phyloP scores from a whole-genome alignment of 1,140 invertebrate genomes.

The Nephila pilipes region DNA sequence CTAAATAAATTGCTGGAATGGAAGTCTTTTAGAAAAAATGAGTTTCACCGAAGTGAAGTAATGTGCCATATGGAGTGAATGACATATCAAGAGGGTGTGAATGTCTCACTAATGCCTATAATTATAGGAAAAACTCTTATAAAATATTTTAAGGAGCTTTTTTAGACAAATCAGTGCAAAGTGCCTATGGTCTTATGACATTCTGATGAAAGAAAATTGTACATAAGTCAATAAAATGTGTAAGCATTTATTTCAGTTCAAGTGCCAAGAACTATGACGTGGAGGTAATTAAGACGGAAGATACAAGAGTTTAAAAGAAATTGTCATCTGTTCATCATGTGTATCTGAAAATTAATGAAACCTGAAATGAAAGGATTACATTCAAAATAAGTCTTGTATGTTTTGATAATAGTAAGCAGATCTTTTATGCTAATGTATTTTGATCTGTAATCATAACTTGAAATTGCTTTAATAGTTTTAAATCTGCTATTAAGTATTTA shows the following conservation, averaged over 20 bases:
- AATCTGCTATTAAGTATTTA: too few relatives aligned
- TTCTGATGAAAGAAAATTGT: neutral
- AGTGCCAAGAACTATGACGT: conserved; percentile 13
- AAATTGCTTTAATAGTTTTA: too few relatives aligned
- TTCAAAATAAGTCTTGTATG: too few relatives aligned
- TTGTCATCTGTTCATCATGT: too few relatives aligned
- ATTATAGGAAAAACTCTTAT: too few relatives aligned
- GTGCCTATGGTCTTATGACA: neutral
- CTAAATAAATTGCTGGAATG: neutral
- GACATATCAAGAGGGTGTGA: neutral
- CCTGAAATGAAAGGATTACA: too few relatives aligned
- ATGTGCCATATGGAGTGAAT: neutral
- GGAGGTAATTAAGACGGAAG: neutral
- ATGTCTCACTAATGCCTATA: neutral
- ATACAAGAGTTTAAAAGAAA: neutral
- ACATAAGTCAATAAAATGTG: neutral
- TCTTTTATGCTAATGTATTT: too few relatives aligned
- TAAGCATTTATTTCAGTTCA: conserved; percentile 20
- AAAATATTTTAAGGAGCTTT: conserved; percentile 31
- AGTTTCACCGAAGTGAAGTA: too few relatives aligned
- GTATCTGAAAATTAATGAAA: too few relatives aligned
- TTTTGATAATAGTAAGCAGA: too few relatives aligned
- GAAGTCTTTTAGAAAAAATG: too few relatives aligned
- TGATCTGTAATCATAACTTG: too few relatives aligned
- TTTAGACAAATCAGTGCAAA: conserved; percentile 30